A percentile compares a stretch with the other conserved stretches of the same genome.
These are phyloP conservation scores for Leptinotarsa defecta DNA, from an alignment of 1,140 invertebrate genomes.

Conservation along the genomic window DNA sequence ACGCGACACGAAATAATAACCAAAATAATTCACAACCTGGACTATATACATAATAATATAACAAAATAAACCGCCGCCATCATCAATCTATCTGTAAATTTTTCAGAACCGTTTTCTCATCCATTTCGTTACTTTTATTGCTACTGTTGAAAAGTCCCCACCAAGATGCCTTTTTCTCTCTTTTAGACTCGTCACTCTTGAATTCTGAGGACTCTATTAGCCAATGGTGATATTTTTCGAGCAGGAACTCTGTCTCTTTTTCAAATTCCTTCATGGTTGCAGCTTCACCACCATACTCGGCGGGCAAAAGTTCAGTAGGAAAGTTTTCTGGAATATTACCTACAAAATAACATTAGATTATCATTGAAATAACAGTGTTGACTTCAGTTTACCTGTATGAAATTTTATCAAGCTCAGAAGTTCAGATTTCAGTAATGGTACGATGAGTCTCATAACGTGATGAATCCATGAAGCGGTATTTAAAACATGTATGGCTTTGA, in stretches of 20 bases:
- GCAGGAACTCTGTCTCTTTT: slow-evolving; percentile 38
- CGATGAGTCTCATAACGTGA: slow-evolving; percentile 64
- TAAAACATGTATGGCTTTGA: slow-evolving; percentile 65
- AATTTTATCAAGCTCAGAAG: slow-evolving; percentile 63
- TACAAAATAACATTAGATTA: slow-evolving; percentile 21
- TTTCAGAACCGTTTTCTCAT: slow-evolving; percentile 47
- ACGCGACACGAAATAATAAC: no score
- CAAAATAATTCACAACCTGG: no score
- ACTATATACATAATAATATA: no score
- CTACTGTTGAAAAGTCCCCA: slow-evolving; percentile 47
- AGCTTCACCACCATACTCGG: slow-evolving; percentile 53
- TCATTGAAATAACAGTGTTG: background rate
- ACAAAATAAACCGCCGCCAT: background rate
- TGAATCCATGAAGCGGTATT: slow-evolving; percentile 66
- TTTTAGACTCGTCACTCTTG: slow-evolving; percentile 50
- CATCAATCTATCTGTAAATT: slow-evolving; percentile 39
- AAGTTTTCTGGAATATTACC: slow-evolving; percentile 46
- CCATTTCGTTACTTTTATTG: slow-evolving; percentile 37
- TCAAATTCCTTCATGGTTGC: slow-evolving; percentile 48
- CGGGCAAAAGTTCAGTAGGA: slow-evolving; percentile 48
- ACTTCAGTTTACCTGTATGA: slow-evolving; percentile 46
- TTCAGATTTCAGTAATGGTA: slow-evolving; percentile 64
- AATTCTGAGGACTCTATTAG: slow-evolving; percentile 47
- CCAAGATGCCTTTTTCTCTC: slow-evolving; percentile 49
- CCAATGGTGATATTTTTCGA: slow-evolving; percentile 51